phyloP scores from a whole-genome alignment of 2,888 invertebrate genomes.

The Hofmannophila pseudospretella region DNA sequence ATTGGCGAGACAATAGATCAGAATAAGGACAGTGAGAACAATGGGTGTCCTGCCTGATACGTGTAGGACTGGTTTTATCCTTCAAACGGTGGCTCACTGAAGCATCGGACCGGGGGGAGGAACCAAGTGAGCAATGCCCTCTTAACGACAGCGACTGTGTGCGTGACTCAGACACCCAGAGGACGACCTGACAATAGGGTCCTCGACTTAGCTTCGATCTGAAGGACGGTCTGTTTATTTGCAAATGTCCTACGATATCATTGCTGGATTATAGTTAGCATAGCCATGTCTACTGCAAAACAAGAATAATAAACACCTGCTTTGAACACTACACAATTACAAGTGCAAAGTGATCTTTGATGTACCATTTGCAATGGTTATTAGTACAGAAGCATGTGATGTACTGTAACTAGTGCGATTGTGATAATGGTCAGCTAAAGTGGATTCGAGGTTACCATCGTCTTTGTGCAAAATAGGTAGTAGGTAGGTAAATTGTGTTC shows the following conservation, averaged over 20 bases:
- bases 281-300: too few relatives aligned
- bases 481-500: conserved; percentile 2
- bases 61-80: conserved; percentile 51
- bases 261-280: neutral
- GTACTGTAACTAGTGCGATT: conserved; percentile 18
- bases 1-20: conserved; percentile 57
- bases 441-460: conserved; percentile 38
- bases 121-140: conserved; percentile 72
- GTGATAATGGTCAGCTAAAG: conserved; percentile 39
- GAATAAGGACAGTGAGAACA: conserved; percentile 62
- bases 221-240: conserved; percentile 67
- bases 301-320: neutral
- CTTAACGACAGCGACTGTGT: conserved; percentile 68
- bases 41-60: conserved; percentile 55
- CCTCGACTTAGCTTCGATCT: conserved; percentile 66
- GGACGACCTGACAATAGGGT: conserved; percentile 73
- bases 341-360: conserved; percentile 1
- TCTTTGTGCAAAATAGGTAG: conserved; percentile 27
- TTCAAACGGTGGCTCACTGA: conserved; percentile 41
- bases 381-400: conserved; percentile 7
- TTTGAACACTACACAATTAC: neutral
- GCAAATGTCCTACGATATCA: conserved; percentile 40
- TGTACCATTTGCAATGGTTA: conserved; percentile 7
- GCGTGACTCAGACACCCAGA: conserved; percentile 71
- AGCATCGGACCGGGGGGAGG: conserved; percentile 57